Percentiles rank a stretch among this genome's conserved stretches.
Conservation (phyloP, 2,888 invertebrate genomes). For the Lasioglossum villosulum region DNA sequence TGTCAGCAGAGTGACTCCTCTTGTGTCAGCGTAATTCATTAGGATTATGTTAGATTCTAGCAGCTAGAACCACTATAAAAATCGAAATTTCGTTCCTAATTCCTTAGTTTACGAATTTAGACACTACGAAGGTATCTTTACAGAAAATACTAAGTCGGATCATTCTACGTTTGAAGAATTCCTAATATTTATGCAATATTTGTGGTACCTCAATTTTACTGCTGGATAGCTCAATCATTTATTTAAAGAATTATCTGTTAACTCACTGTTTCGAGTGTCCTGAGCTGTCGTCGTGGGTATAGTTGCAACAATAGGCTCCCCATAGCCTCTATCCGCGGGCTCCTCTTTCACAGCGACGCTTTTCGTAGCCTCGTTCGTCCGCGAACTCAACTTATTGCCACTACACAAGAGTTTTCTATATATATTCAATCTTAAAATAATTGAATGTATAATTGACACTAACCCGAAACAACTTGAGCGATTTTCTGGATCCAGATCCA, state of each 20-base stretch:
- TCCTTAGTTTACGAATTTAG: background rate
- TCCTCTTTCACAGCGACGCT: slow-evolving; percentile 78
- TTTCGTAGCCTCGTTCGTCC: slow-evolving; percentile 69
- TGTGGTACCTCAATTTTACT: background rate
- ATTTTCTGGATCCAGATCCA: slow-evolving; percentile 74
- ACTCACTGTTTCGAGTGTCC: slow-evolving; percentile 74
- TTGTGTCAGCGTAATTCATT: background rate
- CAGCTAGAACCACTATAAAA: too few relatives aligned
- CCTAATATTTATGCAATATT: background rate
- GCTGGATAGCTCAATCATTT: background rate
- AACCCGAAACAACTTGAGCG: slow-evolving; percentile 75
- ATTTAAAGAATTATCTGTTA: background rate
- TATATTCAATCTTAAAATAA: background rate
- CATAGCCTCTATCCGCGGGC: slow-evolving; percentile 78
- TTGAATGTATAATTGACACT: slow-evolving; percentile 8
- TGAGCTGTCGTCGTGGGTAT: slow-evolving; percentile 70
- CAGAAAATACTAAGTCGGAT: too few relatives aligned
- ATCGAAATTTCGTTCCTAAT: background rate
- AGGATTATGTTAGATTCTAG: background rate
- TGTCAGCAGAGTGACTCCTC: background rate
- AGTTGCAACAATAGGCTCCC: slow-evolving; percentile 73
- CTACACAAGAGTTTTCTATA: slow-evolving; percentile 27
- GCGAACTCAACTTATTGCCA: slow-evolving; percentile 67
- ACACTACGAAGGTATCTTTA: background rate
- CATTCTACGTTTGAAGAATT: background rate